phyloP scores from a whole-genome alignment of 2,888 invertebrate species.

The Zootermopsis nevadensis region DNA sequence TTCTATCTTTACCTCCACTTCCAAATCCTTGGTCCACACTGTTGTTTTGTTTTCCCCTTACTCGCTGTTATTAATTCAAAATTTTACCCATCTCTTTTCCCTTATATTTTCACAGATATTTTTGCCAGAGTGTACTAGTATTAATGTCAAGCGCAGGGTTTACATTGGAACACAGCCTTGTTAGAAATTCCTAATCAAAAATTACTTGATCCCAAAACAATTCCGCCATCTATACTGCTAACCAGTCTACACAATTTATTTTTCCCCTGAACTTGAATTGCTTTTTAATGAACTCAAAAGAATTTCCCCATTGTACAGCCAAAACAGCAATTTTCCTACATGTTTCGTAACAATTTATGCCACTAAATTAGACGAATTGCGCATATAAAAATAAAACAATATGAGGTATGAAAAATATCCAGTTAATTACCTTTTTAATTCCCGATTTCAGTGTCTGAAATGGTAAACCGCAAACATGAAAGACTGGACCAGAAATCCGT shows the following conservation, averaged over 20 bases:
- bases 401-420: constrained; percentile 1
- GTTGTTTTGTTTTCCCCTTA: background rate
- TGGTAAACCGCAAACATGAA: background rate
- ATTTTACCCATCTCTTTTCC: background rate
- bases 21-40: no score
- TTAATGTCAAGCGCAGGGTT: background rate
- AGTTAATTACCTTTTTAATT: constrained; percentile 18
- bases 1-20: no score
- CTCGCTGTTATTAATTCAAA: background rate
- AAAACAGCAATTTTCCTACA: background rate
- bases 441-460: background rate
- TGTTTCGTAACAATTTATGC: background rate
- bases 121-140: background rate
- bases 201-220: background rate
- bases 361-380: constrained; percentile 5
- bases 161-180: constrained; percentile 19
- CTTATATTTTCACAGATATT: background rate
- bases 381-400: background rate
- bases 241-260: constrained; percentile 23
- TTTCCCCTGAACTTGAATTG: background rate
- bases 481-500: background rate
- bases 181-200: background rate
- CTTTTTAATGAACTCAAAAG: constrained; percentile 34
- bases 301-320: constrained; percentile 11
- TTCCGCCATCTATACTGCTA: background rate